Evolutionary conservation across 1,140 invertebrate species (phyloP).

Genomic region (Eueides isabella): DNA sequence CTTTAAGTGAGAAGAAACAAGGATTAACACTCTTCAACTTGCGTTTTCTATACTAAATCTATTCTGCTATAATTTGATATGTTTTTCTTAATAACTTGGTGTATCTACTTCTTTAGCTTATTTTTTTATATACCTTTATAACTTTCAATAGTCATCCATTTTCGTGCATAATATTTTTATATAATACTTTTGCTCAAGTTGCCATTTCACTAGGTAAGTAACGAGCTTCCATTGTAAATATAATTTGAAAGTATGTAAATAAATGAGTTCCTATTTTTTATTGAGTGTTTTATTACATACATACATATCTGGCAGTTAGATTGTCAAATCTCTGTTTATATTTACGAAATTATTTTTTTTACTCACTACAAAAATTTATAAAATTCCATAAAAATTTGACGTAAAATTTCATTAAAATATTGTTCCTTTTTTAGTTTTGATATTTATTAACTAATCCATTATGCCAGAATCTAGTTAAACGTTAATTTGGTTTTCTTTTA

Average conservation of each 20-base stretch:
- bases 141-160: constrained; percentile 12
- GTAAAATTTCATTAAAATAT: too few species aligned
- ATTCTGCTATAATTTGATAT: background rate
- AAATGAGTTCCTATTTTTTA: constrained; percentile 79
- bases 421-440: too few species aligned
- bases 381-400: too few species aligned
- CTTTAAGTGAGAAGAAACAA: background rate
- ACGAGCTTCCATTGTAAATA: constrained; percentile 68
- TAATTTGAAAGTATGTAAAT: constrained; percentile 67
- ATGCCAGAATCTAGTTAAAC: too few species aligned
- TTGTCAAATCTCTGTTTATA: background rate
- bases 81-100: background rate
- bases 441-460: too few species aligned
- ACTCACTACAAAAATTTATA: too few species aligned
- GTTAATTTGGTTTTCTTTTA: too few species aligned
- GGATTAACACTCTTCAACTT: background rate
- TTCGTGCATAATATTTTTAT: constrained; percentile 54
- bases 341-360: too few species aligned
- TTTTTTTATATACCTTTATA: background rate
- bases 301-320: background rate
- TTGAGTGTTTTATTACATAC: constrained; percentile 56
- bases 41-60: background rate
- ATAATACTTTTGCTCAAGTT: constrained; percentile 73
- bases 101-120: background rate
- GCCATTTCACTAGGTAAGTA: constrained; percentile 67